phyloP scores from a whole-genome alignment of 2,888 invertebrate genomes.

The Disparrhopalites patrizii region DNA sequence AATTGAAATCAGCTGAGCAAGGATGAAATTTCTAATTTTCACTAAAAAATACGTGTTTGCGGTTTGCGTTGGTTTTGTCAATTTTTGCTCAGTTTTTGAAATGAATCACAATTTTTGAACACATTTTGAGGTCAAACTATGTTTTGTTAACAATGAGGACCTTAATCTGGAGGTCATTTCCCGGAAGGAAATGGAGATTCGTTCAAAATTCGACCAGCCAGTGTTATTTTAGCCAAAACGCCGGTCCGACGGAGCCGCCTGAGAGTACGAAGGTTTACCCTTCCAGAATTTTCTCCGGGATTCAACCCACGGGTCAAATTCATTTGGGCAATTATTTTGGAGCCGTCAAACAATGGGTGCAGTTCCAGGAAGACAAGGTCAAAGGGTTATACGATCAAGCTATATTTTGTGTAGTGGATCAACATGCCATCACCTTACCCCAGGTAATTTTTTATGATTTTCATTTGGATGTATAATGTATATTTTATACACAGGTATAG shows the following conservation, averaged over 20 bases:
- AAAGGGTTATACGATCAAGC: conserved; percentile 57
- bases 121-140: no score
- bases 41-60: no score
- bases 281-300: conserved; percentile 71
- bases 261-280: conserved; percentile 7
- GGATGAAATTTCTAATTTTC: no score
- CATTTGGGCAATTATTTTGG: conserved; percentile 98
- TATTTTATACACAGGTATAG: background rate
- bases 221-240: no score
- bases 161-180: no score
- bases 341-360: conserved; percentile 80
- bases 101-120: no score
- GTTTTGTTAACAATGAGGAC: no score
- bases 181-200: no score
- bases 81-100: no score
- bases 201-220: no score
- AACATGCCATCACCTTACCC: conserved; percentile 84
- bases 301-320: conserved; percentile 91
- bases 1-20: no score
- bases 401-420: conserved; percentile 80
- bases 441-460: conserved; percentile 57
- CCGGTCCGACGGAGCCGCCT: background rate
- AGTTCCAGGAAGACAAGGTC: conserved; percentile 65
- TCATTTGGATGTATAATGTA: conserved; percentile 7
- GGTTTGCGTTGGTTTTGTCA: no score